phyloP scores from a whole-genome alignment of 2,113 vertebrate genomes.

The Myrmecobius fasciatus region DNA sequence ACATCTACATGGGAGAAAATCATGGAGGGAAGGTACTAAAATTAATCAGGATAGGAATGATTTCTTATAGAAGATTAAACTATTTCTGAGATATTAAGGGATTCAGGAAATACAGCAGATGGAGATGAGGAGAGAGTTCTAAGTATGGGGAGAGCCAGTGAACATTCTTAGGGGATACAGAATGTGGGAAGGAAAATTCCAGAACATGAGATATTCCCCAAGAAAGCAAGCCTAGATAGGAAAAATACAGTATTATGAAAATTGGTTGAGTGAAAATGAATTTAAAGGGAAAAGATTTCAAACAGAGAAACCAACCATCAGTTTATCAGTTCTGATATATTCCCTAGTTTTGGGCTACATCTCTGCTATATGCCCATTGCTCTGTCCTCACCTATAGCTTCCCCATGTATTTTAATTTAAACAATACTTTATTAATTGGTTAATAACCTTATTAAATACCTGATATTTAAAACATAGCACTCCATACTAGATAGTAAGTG shows the following conservation, averaged over 20 bases:
- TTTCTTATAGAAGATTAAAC: background rate
- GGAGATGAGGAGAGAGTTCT: background rate
- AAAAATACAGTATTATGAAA: background rate
- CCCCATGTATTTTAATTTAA: background rate
- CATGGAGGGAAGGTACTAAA: background rate
- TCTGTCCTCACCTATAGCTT: background rate
- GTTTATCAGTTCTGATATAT: background rate
- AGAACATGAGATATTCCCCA: background rate
- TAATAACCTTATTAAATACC: background rate
- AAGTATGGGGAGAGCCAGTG: background rate
- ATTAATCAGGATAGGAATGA: background rate
- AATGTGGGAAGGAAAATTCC: background rate
- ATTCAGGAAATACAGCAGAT: background rate
- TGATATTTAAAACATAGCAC: background rate
- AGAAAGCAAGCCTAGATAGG: background rate
- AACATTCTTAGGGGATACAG: background rate
- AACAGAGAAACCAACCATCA: background rate
- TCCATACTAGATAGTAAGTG: background rate
- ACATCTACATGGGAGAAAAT: background rate
- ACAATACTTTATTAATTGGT: background rate
- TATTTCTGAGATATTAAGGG: background rate
- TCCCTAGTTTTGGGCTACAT: background rate
- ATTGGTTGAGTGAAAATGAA: background rate
- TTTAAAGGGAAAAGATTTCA: background rate
- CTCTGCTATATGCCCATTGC: background rate